These are phyloP conservation scores for Agapetus fuscipes DNA, from an alignment of 2,888 invertebrate genomes.

Conservation along the genomic window DNA sequence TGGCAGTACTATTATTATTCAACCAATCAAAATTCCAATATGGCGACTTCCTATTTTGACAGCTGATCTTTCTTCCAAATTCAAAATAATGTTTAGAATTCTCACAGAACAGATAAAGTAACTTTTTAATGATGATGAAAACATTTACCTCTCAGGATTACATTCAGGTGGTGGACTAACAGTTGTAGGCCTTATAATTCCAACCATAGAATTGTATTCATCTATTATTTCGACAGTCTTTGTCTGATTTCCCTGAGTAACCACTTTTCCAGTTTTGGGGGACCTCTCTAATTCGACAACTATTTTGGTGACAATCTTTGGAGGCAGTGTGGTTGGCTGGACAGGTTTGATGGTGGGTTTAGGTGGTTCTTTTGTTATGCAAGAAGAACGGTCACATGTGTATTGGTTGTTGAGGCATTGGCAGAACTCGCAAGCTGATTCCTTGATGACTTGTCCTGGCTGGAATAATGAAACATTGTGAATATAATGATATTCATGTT, in stretches of 20 bases:
- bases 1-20: too few species aligned
- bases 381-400: constrained; percentile 53
- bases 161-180: constrained; percentile 37
- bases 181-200: constrained; percentile 28
- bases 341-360: neutral
- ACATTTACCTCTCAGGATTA: constrained; percentile 31
- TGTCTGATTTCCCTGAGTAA: neutral
- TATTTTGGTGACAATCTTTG: constrained; percentile 11
- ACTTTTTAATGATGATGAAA: too few species aligned
- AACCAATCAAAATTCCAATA: too few species aligned
- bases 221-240: neutral
- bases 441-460: constrained; percentile 57
- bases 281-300: constrained; percentile 7
- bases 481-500: too few species aligned
- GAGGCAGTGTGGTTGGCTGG: neutral
- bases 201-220: constrained; percentile 1
- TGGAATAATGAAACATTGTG: constrained; percentile 31
- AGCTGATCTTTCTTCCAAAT: too few species aligned
- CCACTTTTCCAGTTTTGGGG: neutral
- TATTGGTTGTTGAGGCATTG: constrained; percentile 72
- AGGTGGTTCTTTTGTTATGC: constrained; percentile 26
- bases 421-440: constrained; percentile 59
- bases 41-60: too few species aligned
- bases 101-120: too few species aligned
- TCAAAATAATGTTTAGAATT: too few species aligned